A percentile compares a stretch with the other conserved stretches of the same genome.
phyloP scores from a whole-genome alignment of 1,140 invertebrate species.

The Dreissena polymorpha region DNA sequence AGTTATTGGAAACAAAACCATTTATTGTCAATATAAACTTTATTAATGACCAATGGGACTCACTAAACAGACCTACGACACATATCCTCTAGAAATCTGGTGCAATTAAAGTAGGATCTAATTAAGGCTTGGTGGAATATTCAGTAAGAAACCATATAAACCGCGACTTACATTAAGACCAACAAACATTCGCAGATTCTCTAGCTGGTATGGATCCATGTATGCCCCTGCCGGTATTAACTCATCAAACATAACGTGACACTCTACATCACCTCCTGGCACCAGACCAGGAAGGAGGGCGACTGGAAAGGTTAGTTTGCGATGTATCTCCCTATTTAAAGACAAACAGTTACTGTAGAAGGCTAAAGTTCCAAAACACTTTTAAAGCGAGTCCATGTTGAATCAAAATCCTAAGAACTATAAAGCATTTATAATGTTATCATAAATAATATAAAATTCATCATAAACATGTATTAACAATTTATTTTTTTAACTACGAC shows the following conservation, averaged over 20 bases:
- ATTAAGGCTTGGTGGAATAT: not conserved
- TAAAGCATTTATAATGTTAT: too few relatives aligned
- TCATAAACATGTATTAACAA: too few relatives aligned
- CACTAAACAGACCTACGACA: too few relatives aligned
- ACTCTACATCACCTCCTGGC: constrained; percentile 17
- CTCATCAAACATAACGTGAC: constrained; percentile 29
- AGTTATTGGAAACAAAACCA: not conserved
- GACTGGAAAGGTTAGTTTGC: constrained; percentile 6
- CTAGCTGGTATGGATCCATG: constrained; percentile 34
- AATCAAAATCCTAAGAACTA: too few relatives aligned
- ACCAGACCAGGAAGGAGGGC: not conserved
- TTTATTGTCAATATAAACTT: not conserved
- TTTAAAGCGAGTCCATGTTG: not conserved
- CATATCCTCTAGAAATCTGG: too few relatives aligned
- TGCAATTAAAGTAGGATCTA: not conserved
- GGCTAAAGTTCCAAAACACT: not conserved
- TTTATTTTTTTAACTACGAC: too few relatives aligned
- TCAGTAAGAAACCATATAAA: not conserved
- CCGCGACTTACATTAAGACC: constrained; percentile 15
- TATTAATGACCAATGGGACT: too few relatives aligned
- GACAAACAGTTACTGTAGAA: not conserved
- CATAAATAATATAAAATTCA: not conserved
- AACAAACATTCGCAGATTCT: constrained; percentile 18
- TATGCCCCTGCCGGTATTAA: constrained; percentile 47
- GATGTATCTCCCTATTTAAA: constrained; percentile 31